A percentile compares a stretch with the other conserved stretches of the same genome.
Evolutionary conservation across 2,113 vertebrate genomes (phyloP).

Genomic region (Pterocles orientalis): DNA sequence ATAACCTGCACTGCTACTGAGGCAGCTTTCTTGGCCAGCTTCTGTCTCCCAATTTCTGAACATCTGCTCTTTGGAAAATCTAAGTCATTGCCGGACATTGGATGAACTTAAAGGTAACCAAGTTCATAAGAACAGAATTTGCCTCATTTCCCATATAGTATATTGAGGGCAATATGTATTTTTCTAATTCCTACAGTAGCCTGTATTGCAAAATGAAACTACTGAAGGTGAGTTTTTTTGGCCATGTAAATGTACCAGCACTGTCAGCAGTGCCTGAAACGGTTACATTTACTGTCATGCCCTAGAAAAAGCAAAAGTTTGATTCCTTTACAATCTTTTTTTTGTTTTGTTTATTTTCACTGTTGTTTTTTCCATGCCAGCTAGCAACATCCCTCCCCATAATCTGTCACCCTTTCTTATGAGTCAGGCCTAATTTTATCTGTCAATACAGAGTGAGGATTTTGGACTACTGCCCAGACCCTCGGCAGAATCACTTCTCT

Average conservation of each 20-base stretch:
- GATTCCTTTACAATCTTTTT: not conserved
- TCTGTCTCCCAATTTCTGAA: constrained; percentile 14
- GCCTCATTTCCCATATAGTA: not conserved
- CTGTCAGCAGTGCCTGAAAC: not conserved
- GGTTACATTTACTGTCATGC: not conserved
- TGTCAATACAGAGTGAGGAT: not conserved
- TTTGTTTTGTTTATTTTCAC: not conserved
- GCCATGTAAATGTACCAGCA: not conserved
- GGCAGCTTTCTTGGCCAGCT: constrained; percentile 30
- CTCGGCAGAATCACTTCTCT: not conserved
- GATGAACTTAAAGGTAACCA: not conserved
- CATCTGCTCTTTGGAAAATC: constrained; percentile 42
- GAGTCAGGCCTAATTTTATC: not conserved
- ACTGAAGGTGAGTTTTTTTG: not conserved
- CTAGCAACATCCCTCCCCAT: not conserved
- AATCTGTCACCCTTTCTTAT: not conserved
- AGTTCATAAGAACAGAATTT: not conserved
- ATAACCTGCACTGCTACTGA: constrained; percentile 37
- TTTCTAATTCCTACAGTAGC: not conserved
- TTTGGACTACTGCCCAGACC: constrained; percentile 9
- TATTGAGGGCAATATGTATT: not conserved
- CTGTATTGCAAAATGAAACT: not conserved
- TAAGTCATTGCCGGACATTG: constrained; percentile 7
- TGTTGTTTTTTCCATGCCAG: not conserved
- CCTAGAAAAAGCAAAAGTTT: not conserved